Conservation (phyloP, 2,888 invertebrate species). For the Diaprepes abbreviatus region DNA sequence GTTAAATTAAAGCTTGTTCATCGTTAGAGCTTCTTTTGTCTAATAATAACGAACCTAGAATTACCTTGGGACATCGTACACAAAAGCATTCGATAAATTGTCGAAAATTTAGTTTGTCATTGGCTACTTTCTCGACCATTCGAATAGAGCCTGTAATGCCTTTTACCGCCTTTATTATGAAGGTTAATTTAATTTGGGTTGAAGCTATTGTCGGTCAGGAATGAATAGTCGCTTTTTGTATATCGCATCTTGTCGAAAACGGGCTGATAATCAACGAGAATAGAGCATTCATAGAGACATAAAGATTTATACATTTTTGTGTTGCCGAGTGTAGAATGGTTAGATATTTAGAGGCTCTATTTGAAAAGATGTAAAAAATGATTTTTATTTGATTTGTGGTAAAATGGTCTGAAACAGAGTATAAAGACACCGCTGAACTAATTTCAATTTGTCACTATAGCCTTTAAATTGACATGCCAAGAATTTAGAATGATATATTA, state of each 20-base stretch:
- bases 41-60: not conserved
- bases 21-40: not conserved
- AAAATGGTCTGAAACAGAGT: too few species aligned
- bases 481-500: too few species aligned
- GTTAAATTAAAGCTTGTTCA: not conserved
- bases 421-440: too few species aligned
- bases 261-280: slow-evolving; percentile 29
- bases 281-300: too few species aligned
- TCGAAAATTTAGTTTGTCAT: slow-evolving; percentile 27
- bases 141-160: slow-evolving; percentile 33
- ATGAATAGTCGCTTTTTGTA: slow-evolving; percentile 34
- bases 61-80: slow-evolving; percentile 18
- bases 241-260: slow-evolving; percentile 25
- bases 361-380: too few species aligned
- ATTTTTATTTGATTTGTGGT: too few species aligned
- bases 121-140: slow-evolving; percentile 20
- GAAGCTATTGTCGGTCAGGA: slow-evolving; percentile 28
- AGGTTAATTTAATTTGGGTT: slow-evolving; percentile 32
- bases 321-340: too few species aligned
- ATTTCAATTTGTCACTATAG: too few species aligned
- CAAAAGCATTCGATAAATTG: slow-evolving; percentile 34
- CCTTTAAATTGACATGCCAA: too few species aligned
- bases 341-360: too few species aligned
- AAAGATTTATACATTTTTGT: too few species aligned
- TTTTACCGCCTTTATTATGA: slow-evolving; percentile 31